Base-by-base conservation (phyloP, 2,888 invertebrate species). In the Schrankia costaestrigalis region DNA sequence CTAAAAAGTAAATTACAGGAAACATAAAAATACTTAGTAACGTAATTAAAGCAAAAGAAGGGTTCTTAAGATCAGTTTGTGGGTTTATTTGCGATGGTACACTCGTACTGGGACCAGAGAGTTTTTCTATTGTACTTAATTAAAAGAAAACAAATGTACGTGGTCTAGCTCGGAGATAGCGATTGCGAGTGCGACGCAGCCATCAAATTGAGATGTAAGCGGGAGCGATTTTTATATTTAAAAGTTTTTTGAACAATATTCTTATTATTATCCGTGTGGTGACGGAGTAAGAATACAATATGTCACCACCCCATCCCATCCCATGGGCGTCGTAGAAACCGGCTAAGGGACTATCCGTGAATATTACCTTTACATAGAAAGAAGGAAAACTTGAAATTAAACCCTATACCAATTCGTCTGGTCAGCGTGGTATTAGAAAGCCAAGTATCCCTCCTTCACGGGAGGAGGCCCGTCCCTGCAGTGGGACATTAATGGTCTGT, bases 91-190 rank as follows among this genome's bases (percentile, higher is more conserved):
- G 25, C 12, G 12, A 15, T 6, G 28, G 18, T 26, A 15, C 32
- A 24, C 26, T 46, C 31, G 17, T 27, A 50, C 42, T 35, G 48
- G n/a, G n/a, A n/a, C n/a, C n/a, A n/a, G 41, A 6, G 50, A 68
- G 58, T 65, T 73, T 69, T 72, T 64, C 66, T 60, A 71, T 71
- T 63, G 63, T 55, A 63, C 63, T 71, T 74, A 75, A 74, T 75
- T 74, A 73, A 75, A 71, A 65, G 69, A 65, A 74, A 72, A 69
- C 71, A 71, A 63, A 59, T 57, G 63, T 63, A 66, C 65, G 56
- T 56, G 56, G 52, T 51, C 53, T 53, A 57, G 48, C 44, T 11
- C 10, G 19, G 41, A 50, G 54, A 51, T 54, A 41, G 44, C 35
- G 17, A 45, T 25, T 33, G 39, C 29, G 22, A 28, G 33, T 7